Conservation (phyloP, 2,888 invertebrate genomes). For the Antheraea yamamai region DNA sequence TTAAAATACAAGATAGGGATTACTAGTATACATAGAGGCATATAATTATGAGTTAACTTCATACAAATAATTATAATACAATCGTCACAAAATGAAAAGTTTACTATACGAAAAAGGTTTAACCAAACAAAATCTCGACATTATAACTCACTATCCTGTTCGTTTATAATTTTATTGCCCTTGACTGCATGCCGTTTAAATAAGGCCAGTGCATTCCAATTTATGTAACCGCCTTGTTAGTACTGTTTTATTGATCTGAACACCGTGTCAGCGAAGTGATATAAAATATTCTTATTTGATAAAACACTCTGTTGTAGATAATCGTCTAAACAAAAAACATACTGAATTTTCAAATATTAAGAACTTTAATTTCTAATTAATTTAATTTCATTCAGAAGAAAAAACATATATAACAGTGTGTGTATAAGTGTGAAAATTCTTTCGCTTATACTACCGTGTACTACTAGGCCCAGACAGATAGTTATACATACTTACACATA, state of each 20-base stretch:
- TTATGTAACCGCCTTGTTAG: constrained; percentile 33
- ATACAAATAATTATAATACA: background rate
- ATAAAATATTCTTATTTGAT: constrained; percentile 8
- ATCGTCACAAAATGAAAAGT: background rate
- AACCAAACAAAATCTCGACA: constrained; percentile 4
- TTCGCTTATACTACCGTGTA: no score
- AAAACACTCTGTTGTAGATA: background rate
- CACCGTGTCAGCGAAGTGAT: constrained; percentile 11
- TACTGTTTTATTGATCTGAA: constrained; percentile 30
- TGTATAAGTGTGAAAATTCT: no score
- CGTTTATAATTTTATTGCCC: constrained; percentile 44
- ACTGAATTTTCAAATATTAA: background rate
- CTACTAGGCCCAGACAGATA: no score
- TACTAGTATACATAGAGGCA: no score
- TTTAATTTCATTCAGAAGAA: no score
- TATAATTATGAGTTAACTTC: no score
- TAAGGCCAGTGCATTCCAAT: constrained; percentile 49
- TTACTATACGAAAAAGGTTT: constrained; percentile 6
- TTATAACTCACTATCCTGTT: constrained; percentile 14
- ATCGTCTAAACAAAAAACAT: background rate
- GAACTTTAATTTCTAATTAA: background rate
- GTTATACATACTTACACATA: no score
- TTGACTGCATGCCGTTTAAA: constrained; percentile 45
- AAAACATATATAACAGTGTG: no score
- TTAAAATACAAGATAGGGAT: no score